Evolutionary conservation across 2,797 vertebrate species (phyloP).

Genomic region (Periophthalmus magnuspinnatus): DNA sequence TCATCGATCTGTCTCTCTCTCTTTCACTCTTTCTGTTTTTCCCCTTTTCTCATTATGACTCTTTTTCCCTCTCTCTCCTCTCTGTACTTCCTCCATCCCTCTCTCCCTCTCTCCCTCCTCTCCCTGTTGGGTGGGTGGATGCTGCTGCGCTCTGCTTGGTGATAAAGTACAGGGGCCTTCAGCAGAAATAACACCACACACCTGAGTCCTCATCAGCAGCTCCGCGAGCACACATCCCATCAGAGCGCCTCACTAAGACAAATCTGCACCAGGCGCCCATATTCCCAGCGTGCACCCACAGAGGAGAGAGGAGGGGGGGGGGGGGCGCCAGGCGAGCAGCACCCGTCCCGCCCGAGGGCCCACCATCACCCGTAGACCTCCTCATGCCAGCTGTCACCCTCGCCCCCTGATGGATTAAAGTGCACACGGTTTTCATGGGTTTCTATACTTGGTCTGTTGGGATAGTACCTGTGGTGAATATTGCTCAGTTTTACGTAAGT

Average conservation of each 20-base stretch:
- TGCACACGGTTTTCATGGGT: too few relatives aligned
- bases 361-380: conserved; percentile 49
- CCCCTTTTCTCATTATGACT: not conserved
- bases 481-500: too few relatives aligned
- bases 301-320: conserved; percentile 41
- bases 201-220: conserved; percentile 79
- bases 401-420: conserved; percentile 62
- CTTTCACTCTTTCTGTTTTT: not conserved
- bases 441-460: too few relatives aligned
- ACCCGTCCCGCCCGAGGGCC: conserved; percentile 67
- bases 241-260: conserved; percentile 76
- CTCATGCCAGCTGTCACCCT: conserved; percentile 53
- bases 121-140: conserved; percentile 9
- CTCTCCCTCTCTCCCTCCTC: not conserved
- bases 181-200: conserved; percentile 77
- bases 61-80: not conserved
- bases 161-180: conserved; percentile 72
- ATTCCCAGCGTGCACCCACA: conserved; percentile 62
- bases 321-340: conserved; percentile 56
- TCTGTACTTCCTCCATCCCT: conserved; percentile 3
- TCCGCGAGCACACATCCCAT: conserved; percentile 73
- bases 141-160: conserved; percentile 46
- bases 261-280: conserved; percentile 72
- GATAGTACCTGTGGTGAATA: too few relatives aligned
- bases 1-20: not conserved